Evolutionary conservation across 2,113 vertebrate species (phyloP).

Genomic region (Macroglossus sobrinus): DNA sequence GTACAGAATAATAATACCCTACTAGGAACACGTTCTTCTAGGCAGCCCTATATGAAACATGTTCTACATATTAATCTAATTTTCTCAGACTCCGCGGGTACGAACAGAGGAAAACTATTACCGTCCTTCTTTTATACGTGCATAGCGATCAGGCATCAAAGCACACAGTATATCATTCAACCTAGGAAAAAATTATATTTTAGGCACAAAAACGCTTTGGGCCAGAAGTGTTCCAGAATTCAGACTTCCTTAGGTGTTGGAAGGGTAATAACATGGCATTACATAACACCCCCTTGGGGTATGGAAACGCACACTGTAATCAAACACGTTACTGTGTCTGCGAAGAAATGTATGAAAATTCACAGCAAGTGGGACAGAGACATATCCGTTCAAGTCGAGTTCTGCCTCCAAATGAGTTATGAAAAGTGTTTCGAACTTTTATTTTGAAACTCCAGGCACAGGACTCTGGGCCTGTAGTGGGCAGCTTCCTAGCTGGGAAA

Average conservation of each 20-base stretch:
- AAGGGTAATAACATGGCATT: background rate
- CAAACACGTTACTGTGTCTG: background rate
- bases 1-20: background rate
- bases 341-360: slow-evolving; percentile 19
- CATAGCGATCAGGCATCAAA: slow-evolving; percentile 23
- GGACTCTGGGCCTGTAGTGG: background rate
- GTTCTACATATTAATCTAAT: slow-evolving; percentile 38
- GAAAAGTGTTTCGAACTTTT: background rate
- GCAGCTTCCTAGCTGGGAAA: background rate
- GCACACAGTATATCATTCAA: background rate
- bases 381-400: background rate
- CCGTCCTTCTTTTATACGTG: background rate
- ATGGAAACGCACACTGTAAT: background rate
- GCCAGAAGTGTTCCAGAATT: background rate
- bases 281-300: background rate
- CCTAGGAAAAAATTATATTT: background rate
- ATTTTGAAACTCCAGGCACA: background rate
- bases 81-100: background rate
- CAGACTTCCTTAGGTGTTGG: background rate
- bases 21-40: background rate
- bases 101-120: background rate
- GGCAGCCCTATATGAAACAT: background rate
- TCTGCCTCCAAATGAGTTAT: background rate
- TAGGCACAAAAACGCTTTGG: background rate
- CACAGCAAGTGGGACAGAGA: background rate